Evolutionary conservation across 2,113 vertebrate genomes (phyloP), one percentile per base, ranked within the genome.

Genomic region (Microtus pennsylvanicus): DNA sequence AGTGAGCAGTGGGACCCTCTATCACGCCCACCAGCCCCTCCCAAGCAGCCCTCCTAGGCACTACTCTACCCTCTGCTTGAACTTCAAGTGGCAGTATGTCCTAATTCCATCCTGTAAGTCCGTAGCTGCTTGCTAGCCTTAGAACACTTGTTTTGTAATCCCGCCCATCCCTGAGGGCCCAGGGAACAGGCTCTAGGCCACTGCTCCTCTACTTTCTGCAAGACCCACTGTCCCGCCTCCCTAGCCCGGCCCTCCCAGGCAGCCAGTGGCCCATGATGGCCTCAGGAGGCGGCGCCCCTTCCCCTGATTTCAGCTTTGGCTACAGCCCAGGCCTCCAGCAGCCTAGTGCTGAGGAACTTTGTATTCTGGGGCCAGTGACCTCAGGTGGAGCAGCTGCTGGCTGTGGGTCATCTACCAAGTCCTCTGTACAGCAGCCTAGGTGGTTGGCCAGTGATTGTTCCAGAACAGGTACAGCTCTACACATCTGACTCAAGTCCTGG

Each of bases 241-340:
- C 50, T 61, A 55, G 17, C 28, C 55, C 33, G 11, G 17, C 45
- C 52, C 52, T 28, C 42, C n/a, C 22, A 28, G 58, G 38, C 17
- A 38, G 85, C 74, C 63, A 30, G 63, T 5, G 30, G 55, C 42
- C 65, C 35, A 14, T 35, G 63, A 16, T 2, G 9, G 70, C 81
- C 95, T 82, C 61, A 3, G 76, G 87, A 83, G 24, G 47, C 33
- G 21, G 85, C 0, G 0, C 85, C 88, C 93, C 80, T 94, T 88
- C 63, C 92, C 94, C 94, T 87, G 87, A 35, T 90, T 91, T 82
- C 93, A 93, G 76, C 90, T 52, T 92, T 97, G 93, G 96, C 95
- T 0, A 0, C 24, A 1, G 14, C 86, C 93, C 92, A 93, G 58
- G 76, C 85, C 77, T 92, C 88, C n/a, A 38, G 61, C 67, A 74